These are phyloP conservation scores for Sialis lutaria DNA, from an alignment of 2,888 invertebrate species.

Conservation along the genomic window DNA sequence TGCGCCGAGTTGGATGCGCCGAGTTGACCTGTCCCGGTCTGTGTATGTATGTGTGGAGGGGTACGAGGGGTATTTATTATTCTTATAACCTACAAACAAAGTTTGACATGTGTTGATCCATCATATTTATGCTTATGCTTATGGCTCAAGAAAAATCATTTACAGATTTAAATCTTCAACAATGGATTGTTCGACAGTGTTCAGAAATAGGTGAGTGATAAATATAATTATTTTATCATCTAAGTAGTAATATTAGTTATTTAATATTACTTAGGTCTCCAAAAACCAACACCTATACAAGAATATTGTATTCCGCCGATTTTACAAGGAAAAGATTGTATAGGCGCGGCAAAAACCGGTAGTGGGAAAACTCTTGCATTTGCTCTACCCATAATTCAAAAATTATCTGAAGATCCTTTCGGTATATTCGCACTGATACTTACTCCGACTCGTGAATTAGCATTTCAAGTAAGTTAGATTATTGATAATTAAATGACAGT, in stretches of 20 bases:
- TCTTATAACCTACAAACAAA: no score
- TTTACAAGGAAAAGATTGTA: slow-evolving; percentile 65
- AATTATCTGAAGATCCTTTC: slow-evolving; percentile 83
- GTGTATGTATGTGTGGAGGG: no score
- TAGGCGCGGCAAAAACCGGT: slow-evolving; percentile 95
- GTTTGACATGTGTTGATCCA: no score
- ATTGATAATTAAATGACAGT: not conserved
- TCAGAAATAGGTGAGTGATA: slow-evolving; percentile 40
- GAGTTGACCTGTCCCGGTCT: no score
- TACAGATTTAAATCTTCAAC: slow-evolving; percentile 41
- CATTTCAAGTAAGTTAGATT: slow-evolving; percentile 46
- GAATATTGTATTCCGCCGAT: slow-evolving; percentile 63
- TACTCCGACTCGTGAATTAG: slow-evolving; percentile 88
- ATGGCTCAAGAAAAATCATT: slow-evolving; percentile 26
- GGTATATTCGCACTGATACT: slow-evolving; percentile 89
- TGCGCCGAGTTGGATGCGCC: no score
- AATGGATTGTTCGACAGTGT: slow-evolving; percentile 59
- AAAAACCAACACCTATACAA: slow-evolving; percentile 67
- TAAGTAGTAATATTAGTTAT: slow-evolving; percentile 1
- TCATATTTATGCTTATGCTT: no score
- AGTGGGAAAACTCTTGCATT: slow-evolving; percentile 98
- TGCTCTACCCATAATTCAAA: slow-evolving; percentile 84
- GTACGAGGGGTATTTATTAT: no score
- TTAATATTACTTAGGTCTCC: slow-evolving; percentile 38
- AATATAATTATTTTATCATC: slow-evolving; percentile 4